Evolutionary conservation across 1,140 invertebrate genomes (phyloP), one percentile per base, ranked within the genome.

Genomic region (Mya arenaria): DNA sequence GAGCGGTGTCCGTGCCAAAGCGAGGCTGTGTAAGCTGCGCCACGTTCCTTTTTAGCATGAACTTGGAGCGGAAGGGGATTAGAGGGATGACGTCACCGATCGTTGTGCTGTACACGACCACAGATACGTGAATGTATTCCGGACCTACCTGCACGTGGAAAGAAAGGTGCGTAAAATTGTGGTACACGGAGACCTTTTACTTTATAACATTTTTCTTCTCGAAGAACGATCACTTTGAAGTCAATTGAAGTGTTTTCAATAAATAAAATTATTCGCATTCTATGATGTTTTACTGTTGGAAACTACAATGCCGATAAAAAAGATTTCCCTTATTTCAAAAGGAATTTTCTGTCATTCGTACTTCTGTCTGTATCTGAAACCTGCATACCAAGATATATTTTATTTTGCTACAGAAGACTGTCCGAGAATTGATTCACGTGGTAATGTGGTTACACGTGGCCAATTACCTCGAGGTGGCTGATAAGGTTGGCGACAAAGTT

Each of bases 41-140:
- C 0, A 83, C 84, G 17, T 13, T 6, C 8, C 1, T 19, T 19
- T 44, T 71, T 2, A 80, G 52, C 15, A 80, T 17, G 0, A n/a
- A 37, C 41, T 80, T 80, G 17, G 68, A 34, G 6, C 73, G 69
- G 39, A 75, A 87, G n/a, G 84, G 84, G 41, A 65, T 75, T 2
- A 87, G 81, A 2, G 73, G 60, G 17, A 87, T 63, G 4, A 85
- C 74, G 44, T 87, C 88, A n/a, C 88, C 88, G 41, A 89, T 85
- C 28, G 75, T 71, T 10, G 86, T 80, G 55, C 85, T 84, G 82
- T 82, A 88, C 13, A 88, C 87, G 8, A 88, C 73, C 5, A 87
- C 68, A 3, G 85, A 82, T 1, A 86, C 78, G 62, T 88, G 82
- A 15, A 88, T 85, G 62, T 83, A 63, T 15, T 44, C 48, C 15